Percentiles rank a stretch among this genome's conserved stretches.
phyloP scores from a whole-genome alignment of 1,140 invertebrate genomes.

The Calephelis nemesis region DNA sequence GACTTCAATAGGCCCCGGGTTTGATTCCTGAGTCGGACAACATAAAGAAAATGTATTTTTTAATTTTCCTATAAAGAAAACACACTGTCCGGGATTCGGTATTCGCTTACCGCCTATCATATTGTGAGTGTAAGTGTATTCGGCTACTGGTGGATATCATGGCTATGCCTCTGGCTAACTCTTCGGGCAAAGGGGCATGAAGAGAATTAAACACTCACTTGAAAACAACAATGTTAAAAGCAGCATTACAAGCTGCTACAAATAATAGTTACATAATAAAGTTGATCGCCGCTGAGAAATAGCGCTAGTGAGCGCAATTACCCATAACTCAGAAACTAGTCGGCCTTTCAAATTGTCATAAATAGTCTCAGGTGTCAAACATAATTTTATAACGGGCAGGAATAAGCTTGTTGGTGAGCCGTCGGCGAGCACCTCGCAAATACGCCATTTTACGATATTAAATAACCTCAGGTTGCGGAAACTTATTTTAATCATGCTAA shows the following conservation, averaged over 20 bases:
- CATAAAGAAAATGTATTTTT: too few relatives aligned
- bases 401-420: slow-evolving; percentile 34
- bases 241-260: slow-evolving; percentile 22
- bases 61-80: too few relatives aligned
- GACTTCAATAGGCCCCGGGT: too few relatives aligned
- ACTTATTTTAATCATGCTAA: slow-evolving; percentile 37
- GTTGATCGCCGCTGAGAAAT: slow-evolving; percentile 44
- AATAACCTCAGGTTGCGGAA: slow-evolving; percentile 46
- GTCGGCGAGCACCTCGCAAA: slow-evolving; percentile 31
- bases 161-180: too few relatives aligned
- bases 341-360: slow-evolving; percentile 55
- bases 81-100: too few relatives aligned
- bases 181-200: too few relatives aligned
- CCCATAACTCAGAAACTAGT: slow-evolving; percentile 48
- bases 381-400: slow-evolving; percentile 49
- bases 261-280: slow-evolving; percentile 49
- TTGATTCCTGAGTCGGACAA: too few relatives aligned
- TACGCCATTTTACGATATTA: slow-evolving; percentile 40
- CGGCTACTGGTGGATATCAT: too few relatives aligned
- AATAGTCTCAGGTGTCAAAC: slow-evolving; percentile 50
- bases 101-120: too few relatives aligned
- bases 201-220: too few relatives aligned
- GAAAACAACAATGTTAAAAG: slow-evolving; percentile 10
- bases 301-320: slow-evolving; percentile 47
- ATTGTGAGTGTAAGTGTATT: too few relatives aligned